These are phyloP conservation scores for Vidua macroura DNA, from an alignment of 2,113 vertebrate species.

Conservation along the genomic window DNA sequence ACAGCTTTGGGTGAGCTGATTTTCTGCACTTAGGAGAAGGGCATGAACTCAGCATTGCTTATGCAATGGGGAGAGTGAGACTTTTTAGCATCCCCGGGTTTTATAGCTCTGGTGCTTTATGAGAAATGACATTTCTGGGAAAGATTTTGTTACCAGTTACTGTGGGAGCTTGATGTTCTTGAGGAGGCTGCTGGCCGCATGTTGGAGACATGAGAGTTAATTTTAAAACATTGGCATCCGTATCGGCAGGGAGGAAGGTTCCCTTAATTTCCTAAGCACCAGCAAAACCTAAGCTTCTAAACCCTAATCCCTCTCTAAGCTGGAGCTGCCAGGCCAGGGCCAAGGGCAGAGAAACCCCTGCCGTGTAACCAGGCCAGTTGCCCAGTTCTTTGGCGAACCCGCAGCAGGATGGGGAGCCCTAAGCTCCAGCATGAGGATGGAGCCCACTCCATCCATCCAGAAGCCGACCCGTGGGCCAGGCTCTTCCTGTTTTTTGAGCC, in stretches of 20 bases:
- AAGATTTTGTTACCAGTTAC: not conserved
- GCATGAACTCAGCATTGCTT: not conserved
- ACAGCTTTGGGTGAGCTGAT: not conserved
- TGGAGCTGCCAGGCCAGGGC: constrained; percentile 10
- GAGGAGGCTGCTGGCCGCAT: rapidly evolving
- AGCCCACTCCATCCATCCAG: not conserved
- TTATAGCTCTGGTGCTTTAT: not conserved
- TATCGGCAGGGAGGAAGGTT: not conserved
- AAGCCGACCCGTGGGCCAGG: rapidly evolving
- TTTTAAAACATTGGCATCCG: not conserved
- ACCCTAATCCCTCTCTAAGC: constrained; percentile 30
- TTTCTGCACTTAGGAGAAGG: not conserved
- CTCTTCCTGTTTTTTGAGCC: not conserved
- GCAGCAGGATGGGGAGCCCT: not conserved
- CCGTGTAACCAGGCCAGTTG: not conserved
- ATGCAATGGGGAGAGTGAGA: not conserved
- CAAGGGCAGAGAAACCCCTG: not conserved
- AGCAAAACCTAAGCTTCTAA: constrained; percentile 55
- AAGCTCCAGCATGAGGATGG: not conserved
- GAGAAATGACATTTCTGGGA: not conserved
- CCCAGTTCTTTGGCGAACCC: rapidly evolving
- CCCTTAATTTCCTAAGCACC: constrained; percentile 18
- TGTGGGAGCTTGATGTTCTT: not conserved
- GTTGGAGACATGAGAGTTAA: constrained; percentile 37
- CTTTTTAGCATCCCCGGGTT: not conserved